Evolutionary conservation across 2,113 vertebrate species (phyloP).

Genomic region (Calidris pygmaea): DNA sequence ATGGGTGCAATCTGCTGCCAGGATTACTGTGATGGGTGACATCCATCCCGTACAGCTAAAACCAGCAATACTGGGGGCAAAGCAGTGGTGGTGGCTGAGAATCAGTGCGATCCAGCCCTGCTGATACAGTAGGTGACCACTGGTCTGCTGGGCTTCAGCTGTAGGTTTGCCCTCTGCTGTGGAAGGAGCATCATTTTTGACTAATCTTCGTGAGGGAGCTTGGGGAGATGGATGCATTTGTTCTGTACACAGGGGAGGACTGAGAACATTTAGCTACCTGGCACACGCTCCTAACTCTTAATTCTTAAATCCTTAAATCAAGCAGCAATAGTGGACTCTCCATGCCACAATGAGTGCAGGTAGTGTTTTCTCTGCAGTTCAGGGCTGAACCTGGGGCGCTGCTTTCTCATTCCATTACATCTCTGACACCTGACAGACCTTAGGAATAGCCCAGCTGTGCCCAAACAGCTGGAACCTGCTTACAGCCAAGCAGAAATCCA

Average conservation of each 20-base stretch:
- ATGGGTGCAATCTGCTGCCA: not conserved
- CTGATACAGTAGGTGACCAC: not conserved
- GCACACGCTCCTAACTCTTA: not conserved
- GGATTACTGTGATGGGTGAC: not conserved
- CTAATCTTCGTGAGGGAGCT: not conserved
- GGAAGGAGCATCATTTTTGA: not conserved
- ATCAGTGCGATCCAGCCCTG: not conserved
- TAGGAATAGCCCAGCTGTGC: not conserved
- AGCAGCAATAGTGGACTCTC: not conserved
- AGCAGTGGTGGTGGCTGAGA: not conserved
- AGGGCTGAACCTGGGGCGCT: not conserved
- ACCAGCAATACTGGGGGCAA: not conserved
- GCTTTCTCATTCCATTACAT: not conserved
- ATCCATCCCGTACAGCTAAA: not conserved
- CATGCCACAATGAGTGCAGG: not conserved
- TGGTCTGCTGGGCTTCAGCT: not conserved
- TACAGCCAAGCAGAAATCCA: not conserved
- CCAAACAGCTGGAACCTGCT: not conserved
- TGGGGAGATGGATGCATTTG: not conserved
- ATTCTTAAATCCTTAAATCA: too few species aligned
- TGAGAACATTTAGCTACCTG: not conserved
- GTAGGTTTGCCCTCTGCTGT: not conserved
- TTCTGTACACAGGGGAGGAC: not conserved
- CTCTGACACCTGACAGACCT: not conserved
- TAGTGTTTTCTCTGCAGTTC: not conserved